Conservation (phyloP, 2,113 vertebrate species). For the Pteropus alecto region DNA sequence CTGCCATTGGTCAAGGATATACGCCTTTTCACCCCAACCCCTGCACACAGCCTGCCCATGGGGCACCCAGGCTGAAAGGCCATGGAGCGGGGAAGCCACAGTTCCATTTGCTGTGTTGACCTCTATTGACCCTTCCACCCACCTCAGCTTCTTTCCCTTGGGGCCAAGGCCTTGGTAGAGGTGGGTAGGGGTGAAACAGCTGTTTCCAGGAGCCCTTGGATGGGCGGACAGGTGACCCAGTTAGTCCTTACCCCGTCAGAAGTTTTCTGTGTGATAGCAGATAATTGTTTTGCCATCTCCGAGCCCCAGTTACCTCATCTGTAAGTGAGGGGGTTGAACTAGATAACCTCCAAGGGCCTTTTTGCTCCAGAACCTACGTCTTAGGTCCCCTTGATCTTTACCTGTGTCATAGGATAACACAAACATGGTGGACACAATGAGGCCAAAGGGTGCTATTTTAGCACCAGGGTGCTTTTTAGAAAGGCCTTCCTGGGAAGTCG, state of each 20-base stretch:
- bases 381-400: background rate
- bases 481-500: background rate
- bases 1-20: background rate
- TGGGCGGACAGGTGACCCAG: background rate
- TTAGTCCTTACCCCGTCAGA: background rate
- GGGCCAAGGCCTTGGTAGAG: background rate
- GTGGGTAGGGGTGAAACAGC: background rate
- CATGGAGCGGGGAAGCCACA: background rate
- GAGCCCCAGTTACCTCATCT: background rate
- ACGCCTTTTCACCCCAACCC: background rate
- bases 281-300: background rate
- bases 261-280: background rate
- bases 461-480: background rate
- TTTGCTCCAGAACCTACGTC: background rate
- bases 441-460: background rate
- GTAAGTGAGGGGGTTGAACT: background rate
- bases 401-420: background rate
- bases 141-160: background rate
- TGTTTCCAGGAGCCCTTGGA: background rate
- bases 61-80: background rate
- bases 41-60: background rate
- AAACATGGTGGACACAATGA: background rate
- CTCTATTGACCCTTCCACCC: background rate
- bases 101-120: background rate
- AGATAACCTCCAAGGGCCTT: background rate